These are phyloP conservation scores for Chrysocyon brachyurus DNA, from an alignment of 2,797 vertebrate genomes.

Conservation along the genomic window DNA sequence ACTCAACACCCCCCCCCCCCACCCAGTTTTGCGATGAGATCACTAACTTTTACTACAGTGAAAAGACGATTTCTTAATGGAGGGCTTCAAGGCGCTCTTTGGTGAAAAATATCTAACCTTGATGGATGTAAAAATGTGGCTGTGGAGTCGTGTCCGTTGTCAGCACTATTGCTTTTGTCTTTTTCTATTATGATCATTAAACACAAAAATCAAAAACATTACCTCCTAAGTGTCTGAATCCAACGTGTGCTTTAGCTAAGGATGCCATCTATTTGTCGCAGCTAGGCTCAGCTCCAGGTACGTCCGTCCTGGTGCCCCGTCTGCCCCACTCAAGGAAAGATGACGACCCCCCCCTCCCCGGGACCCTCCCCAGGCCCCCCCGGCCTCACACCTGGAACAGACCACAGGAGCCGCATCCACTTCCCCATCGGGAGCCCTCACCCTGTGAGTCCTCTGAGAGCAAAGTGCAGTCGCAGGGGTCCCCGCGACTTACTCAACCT, in stretches of 20 bases:
- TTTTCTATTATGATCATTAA: conserved; percentile 64
- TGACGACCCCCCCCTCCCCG: accelerated
- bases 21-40: conserved; percentile 61
- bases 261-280: accelerated
- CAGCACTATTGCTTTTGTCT: neutral
- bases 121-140: conserved; percentile 60
- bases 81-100: conserved; percentile 71
- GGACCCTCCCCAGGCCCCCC: accelerated
- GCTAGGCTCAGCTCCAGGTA: neutral
- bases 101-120: conserved; percentile 78
- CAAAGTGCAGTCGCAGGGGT: neutral
- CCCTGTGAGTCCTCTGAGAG: neutral
- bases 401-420: accelerated
- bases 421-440: no score
- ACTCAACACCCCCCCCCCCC: neutral
- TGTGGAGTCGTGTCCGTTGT: conserved; percentile 8
- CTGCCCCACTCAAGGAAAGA: neutral
- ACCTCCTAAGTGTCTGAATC: neutral
- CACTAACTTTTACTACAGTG: conserved; percentile 70
- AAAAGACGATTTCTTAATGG: conserved; percentile 81
- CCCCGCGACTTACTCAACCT: neutral
- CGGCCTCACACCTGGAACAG: accelerated
- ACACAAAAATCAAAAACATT: neutral
- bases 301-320: no score
- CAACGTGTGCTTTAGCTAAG: neutral